Evolutionary conservation across 53 echinoderm and acorn worm species (phyloP).

Genomic region (Hippasteria phrygiana): DNA sequence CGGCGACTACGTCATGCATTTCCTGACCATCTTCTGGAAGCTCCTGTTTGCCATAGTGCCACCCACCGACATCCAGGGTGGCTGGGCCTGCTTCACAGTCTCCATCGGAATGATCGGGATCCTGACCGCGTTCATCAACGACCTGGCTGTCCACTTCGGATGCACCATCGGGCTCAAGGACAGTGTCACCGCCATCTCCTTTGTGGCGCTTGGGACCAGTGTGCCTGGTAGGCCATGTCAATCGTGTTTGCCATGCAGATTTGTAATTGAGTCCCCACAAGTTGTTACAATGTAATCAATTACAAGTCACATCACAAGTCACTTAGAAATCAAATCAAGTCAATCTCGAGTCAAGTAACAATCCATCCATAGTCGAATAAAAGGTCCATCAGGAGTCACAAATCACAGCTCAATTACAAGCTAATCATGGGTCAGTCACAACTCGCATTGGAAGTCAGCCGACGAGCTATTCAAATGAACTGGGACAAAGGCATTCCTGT

Average conservation of each 20-base stretch:
- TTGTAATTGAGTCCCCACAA: no score
- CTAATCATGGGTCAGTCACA: no score
- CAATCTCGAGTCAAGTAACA: no score
- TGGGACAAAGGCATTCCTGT: no score
- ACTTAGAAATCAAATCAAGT: no score
- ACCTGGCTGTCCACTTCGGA: conserved; percentile 92
- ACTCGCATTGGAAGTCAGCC: no score
- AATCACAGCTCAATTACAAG: no score
- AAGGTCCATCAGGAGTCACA: no score
- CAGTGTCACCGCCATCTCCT: conserved; percentile 94
- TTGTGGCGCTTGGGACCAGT: conserved; percentile 97
- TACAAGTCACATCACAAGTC: no score
- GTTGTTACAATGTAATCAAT: no score
- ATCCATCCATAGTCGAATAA: no score
- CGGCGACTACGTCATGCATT: conserved; percentile 98
- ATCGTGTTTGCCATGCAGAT: neutral
- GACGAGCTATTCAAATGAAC: no score
- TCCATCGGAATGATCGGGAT: conserved; percentile 89
- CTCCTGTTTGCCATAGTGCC: conserved; percentile 97
- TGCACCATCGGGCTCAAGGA: conserved; percentile 90
- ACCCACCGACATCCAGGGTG: conserved; percentile 88
- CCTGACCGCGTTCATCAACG: conserved; percentile 89
- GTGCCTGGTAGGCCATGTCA: conserved; percentile 81
- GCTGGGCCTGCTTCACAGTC: conserved; percentile 90
- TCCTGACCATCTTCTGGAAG: conserved; percentile 99